A percentile compares a stretch with the other conserved stretches of the same genome.
phyloP scores from a whole-genome alignment of 30 jellyfish, hydroid and myxozoan genomes.

The Aurelia aurita region DNA sequence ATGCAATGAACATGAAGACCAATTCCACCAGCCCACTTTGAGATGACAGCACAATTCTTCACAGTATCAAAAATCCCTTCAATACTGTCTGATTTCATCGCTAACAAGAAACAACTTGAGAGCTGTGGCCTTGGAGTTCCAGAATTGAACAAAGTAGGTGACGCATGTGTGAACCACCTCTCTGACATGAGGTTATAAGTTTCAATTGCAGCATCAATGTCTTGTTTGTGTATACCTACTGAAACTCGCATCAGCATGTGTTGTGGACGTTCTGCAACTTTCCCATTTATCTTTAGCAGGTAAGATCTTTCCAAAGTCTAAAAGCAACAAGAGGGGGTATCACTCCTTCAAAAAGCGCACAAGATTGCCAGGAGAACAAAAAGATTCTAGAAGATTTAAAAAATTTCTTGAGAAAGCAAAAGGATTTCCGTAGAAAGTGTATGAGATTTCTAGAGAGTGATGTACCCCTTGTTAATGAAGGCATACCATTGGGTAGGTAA shows the following conservation, averaged over 20 bases:
- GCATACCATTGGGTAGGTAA: no score
- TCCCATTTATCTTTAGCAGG: conserved; percentile 92
- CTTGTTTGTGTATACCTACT: conserved; percentile 96
- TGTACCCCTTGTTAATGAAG: no score
- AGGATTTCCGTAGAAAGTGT: no score
- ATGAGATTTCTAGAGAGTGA: no score
- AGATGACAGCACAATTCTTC: conserved; percentile 97
- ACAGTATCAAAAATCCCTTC: conserved; percentile 99
- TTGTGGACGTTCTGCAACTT: conserved; percentile 98
- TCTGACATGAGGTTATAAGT: conserved; percentile 97
- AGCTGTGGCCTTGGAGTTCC: conserved; percentile 99
- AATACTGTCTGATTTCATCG: conserved; percentile 97
- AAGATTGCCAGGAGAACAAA: no score
- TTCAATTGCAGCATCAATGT: conserved; percentile 96
- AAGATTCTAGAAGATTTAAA: no score
- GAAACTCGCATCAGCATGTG: conserved; percentile 99
- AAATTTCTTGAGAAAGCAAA: no score
- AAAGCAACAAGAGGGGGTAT: no score
- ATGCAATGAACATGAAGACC: conserved; percentile 98
- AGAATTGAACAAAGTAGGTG: conserved; percentile 98
- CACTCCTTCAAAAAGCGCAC: no score
- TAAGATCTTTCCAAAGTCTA: conserved; percentile 98
- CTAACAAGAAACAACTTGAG: conserved; percentile 98
- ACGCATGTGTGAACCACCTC: conserved; percentile 99
- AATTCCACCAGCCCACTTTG: conserved; percentile 99